Conservation (phyloP, 2,113 vertebrate species). For the Brachirus orientalis region DNA sequence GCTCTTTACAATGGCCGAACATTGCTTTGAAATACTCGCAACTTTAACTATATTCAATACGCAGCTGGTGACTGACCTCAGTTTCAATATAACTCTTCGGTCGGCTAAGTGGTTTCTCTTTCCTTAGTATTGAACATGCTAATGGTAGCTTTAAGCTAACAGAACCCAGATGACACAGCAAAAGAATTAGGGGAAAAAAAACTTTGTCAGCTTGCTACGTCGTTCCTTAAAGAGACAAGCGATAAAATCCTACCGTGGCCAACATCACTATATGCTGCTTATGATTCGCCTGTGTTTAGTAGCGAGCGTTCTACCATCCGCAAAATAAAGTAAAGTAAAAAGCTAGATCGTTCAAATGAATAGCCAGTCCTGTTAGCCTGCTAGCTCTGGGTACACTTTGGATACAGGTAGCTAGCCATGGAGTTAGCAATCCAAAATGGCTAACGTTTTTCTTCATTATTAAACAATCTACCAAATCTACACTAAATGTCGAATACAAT, state of each 20-base stretch:
- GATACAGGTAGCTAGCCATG: neutral
- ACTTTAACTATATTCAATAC: neutral
- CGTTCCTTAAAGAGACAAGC: neutral
- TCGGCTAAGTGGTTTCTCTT: conserved; percentile 39
- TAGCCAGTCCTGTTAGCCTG: conserved; percentile 38
- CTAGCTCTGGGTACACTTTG: conserved; percentile 18
- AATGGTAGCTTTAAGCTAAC: conserved; percentile 55
- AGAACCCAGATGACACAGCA: conserved; percentile 85
- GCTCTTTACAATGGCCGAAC: neutral
- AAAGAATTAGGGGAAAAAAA: conserved; percentile 72
- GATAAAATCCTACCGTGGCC: neutral
- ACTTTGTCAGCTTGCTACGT: conserved; percentile 41
- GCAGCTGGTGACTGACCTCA: neutral
- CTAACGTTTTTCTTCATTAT: neutral
- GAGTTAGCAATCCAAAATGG: neutral
- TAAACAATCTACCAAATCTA: neutral
- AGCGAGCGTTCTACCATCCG: conserved; percentile 10
- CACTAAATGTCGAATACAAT: rapidly evolving
- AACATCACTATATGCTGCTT: neutral
- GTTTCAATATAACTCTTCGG: conserved; percentile 35
- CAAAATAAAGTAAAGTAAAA: conserved; percentile 6
- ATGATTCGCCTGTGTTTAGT: neutral
- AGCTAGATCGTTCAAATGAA: conserved; percentile 29
- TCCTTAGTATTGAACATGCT: conserved; percentile 59
- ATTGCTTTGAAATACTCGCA: neutral